Base-by-base conservation (phyloP, 2,888 invertebrate genomes). In the Pachycephus smyrnensis region DNA sequence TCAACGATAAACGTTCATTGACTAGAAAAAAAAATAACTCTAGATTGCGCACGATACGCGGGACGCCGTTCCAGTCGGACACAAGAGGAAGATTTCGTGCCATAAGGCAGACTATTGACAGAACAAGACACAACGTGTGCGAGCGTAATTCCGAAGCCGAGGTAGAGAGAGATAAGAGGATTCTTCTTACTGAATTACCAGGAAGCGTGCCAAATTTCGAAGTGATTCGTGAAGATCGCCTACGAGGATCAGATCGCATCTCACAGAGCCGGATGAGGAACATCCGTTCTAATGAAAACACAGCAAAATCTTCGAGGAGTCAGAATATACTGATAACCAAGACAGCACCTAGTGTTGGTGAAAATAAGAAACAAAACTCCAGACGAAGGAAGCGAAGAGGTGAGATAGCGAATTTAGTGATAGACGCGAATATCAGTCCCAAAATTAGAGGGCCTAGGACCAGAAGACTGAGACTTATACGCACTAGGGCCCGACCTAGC, bases 341-440 rank as follows among this genome's bases (percentile, higher is more conserved):
- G 55, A 9, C 55, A 55, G 55, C 55, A 23, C 23, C 55, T 55
- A 55, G 9, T 55, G 55, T 9, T 23, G 55, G 23, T 55, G 55
- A 2, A 9, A 55, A 55, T 55, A 55, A 55, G 9, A 55, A 55
- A 55, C 55, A 9, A 9, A 23, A 55, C 9, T 23, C 55, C 6
- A 55, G 9, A 23, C 55, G 55, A 23, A 87, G 84, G 68, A 90
- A 87, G 71, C 86, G 88, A 30, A 83, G 88, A 15, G 81, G 88
- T 68, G 90, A 90, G 80, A 85, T 90, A 12, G 86, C 89, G 2
- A 90, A 90, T 82, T 82, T 90, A 69, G 85, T 82, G 0, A 90
- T 90, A 75, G 89, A 90, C 69, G 90, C 89, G 1, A 90, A 90
- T 79, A 85, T 90, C 15, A 86, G 87, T 32, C 86, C 88, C 0